Conservation (phyloP, 2,888 invertebrate genomes). For the Scaptomyza reducta region DNA sequence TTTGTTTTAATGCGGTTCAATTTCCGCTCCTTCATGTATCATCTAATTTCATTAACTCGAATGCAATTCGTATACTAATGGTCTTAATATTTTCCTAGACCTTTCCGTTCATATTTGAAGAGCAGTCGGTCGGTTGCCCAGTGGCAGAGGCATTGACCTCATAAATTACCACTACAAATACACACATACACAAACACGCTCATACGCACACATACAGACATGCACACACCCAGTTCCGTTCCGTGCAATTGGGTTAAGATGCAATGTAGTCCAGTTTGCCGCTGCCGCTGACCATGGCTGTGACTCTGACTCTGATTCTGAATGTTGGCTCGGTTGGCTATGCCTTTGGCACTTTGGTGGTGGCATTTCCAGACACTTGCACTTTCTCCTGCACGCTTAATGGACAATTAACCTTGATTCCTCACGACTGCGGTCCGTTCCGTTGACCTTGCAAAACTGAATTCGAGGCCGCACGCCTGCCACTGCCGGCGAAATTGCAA, state of each 20-base stretch:
- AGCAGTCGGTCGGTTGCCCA: conserved; percentile 16
- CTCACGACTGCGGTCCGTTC: conserved; percentile 36
- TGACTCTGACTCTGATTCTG: conserved; percentile 1
- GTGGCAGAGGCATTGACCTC: conserved; percentile 63
- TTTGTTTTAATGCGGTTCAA: conserved; percentile 3
- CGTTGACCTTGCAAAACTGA: conserved; percentile 60
- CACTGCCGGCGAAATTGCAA: conserved; percentile 48
- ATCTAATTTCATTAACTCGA: conserved; percentile 3
- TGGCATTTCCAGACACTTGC: conserved; percentile 76
- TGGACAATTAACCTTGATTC: conserved; percentile 79
- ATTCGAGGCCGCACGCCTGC: conserved; percentile 40
- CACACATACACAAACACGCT: conserved; percentile 13
- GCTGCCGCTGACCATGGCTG: conserved; percentile 24
- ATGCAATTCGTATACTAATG: neutral
- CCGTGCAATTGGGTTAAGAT: conserved; percentile 52
- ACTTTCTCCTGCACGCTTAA: conserved; percentile 74
- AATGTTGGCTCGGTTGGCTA: conserved; percentile 14
- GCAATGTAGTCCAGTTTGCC: conserved; percentile 39
- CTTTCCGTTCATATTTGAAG: conserved; percentile 2
- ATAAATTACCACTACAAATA: conserved; percentile 60
- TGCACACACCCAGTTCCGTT: conserved; percentile 19
- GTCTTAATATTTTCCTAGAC: neutral
- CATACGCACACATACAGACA: conserved; percentile 12
- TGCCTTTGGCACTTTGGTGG: conserved; percentile 52
- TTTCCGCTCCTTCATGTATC: neutral